Evolutionary conservation across 92 coral and sea anemone genomes (phyloP), one percentile per base, ranked within the genome.

Genomic region (Chrysogorgia sp.): DNA sequence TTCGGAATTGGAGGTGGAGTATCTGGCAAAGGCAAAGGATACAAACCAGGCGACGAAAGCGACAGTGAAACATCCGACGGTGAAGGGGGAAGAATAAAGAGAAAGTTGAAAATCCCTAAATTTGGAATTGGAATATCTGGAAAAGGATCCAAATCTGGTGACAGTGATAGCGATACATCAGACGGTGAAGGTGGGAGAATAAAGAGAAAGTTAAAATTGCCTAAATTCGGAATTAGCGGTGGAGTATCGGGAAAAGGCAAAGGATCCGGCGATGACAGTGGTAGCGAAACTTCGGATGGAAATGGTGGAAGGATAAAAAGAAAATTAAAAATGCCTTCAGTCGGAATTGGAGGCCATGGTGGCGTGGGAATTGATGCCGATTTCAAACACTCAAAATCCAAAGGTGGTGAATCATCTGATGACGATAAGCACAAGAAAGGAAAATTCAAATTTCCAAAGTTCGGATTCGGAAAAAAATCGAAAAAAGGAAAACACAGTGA

Each of bases 251-350:
- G 35, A 31, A 9, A 23, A 7, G 48, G 40, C 15, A 43, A 68
- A 68, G 58, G 58, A 47, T 17, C 50, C 9, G 26, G 21, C 21
- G 76, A 40, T 41, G 48, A 21, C 58, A 68, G 76, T 47, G 76
- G 34, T n/a, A 68, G 76, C 41, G 76, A 68, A 10, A 68, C 76
- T 15, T 68, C 76, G 0, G 76, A 68, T 20, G 76, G 76, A 8
- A 15, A 68, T 1, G 76, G 76, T 3, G 58, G 76, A 40, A 20
- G 60, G 20, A 68, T 68, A 7, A 68, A 68, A 30, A 47, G 61
- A 70, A 70, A 70, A 70, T 37, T 45, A 22, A 70, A 70, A 70
- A 21, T 70, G 24, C 74, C 74, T 28, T 34, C 50, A n/a, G 50
- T 21, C 25, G 76, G 76, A 43, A 70, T 70, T 1, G 33, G 25